These are phyloP conservation scores for Adoxophyes honmai DNA, from an alignment of 1,140 invertebrate species.

Conservation along the genomic window DNA sequence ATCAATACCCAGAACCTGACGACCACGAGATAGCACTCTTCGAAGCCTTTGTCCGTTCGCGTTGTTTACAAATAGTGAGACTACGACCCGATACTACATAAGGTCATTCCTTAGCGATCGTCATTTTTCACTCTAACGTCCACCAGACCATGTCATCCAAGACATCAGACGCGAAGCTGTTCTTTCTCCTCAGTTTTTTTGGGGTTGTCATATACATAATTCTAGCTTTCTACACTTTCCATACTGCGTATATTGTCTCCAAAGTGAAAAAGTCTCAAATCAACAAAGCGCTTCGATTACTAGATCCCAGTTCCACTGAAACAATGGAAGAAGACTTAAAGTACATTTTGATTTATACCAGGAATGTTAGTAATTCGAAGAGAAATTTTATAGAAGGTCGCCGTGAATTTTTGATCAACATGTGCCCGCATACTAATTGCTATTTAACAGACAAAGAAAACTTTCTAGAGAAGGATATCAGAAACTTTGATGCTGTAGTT, in stretches of 20 bases:
- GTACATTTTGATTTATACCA: slow-evolving; percentile 51
- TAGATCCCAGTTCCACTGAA: slow-evolving; percentile 18
- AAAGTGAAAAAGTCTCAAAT: slow-evolving; percentile 26
- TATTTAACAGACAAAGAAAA: slow-evolving; percentile 49
- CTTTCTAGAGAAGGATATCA: slow-evolving; percentile 34
- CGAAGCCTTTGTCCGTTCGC: background rate
- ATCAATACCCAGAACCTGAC: background rate
- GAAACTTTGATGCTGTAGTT: slow-evolving; percentile 53
- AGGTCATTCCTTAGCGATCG: background rate
- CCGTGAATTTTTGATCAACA: slow-evolving; percentile 36
- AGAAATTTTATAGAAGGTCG: slow-evolving; percentile 34
- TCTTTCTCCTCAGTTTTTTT: slow-evolving; percentile 50
- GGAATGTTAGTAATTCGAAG: slow-evolving; percentile 22
- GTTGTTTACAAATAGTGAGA: background rate
- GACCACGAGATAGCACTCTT: background rate
- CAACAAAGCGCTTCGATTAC: slow-evolving; percentile 19
- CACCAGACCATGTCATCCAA: slow-evolving; percentile 31
- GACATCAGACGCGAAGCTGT: slow-evolving; percentile 53
- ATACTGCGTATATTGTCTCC: slow-evolving; percentile 34
- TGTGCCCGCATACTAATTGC: slow-evolving; percentile 47
- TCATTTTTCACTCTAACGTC: background rate
- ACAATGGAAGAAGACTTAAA: slow-evolving; percentile 31
- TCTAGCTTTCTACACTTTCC: slow-evolving; percentile 56
- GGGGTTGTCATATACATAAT: slow-evolving; percentile 48
- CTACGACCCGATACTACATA: background rate